phyloP scores from a whole-genome alignment of 2,888 invertebrate genomes.

The Andrena chrysosceles region DNA sequence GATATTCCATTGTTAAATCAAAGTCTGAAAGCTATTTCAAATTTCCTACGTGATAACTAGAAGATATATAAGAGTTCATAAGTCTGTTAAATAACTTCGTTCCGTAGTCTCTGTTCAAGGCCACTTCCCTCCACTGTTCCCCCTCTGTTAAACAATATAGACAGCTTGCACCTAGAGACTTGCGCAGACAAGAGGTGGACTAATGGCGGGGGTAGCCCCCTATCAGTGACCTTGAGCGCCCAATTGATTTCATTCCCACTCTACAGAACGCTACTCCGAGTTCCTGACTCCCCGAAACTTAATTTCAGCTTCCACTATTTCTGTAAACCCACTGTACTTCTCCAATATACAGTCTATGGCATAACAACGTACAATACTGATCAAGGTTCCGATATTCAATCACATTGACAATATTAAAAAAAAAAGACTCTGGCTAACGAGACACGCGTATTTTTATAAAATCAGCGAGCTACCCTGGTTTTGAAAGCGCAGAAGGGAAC shows the following conservation, averaged over 20 bases:
- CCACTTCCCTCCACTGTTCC: too few species aligned
- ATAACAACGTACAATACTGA: constrained; percentile 27
- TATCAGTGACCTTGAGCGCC: neutral
- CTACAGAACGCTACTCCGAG: too few species aligned
- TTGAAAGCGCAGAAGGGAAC: neutral
- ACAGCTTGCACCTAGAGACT: too few species aligned
- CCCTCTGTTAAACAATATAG: too few species aligned
- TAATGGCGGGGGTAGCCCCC: too few species aligned
- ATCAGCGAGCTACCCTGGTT: constrained; percentile 5
- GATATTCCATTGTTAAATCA: too few species aligned
- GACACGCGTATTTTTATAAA: constrained; percentile 37
- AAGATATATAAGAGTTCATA: too few species aligned
- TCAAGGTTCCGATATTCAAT: constrained; percentile 11
- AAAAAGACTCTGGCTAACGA: constrained; percentile 16
- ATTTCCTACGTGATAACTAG: too few species aligned
- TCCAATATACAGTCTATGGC: neutral
- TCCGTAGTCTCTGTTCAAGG: too few species aligned
- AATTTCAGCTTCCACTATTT: neutral
- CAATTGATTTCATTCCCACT: neutral
- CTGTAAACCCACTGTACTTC: neutral
- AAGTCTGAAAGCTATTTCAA: too few species aligned
- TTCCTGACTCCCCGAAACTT: neutral
- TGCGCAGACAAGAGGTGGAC: too few species aligned
- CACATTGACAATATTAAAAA: neutral
- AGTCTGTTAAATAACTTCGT: too few species aligned